Evolutionary conservation across 64 coral and sea anemone species (phyloP).

Genomic region (Montipora capricornis): DNA sequence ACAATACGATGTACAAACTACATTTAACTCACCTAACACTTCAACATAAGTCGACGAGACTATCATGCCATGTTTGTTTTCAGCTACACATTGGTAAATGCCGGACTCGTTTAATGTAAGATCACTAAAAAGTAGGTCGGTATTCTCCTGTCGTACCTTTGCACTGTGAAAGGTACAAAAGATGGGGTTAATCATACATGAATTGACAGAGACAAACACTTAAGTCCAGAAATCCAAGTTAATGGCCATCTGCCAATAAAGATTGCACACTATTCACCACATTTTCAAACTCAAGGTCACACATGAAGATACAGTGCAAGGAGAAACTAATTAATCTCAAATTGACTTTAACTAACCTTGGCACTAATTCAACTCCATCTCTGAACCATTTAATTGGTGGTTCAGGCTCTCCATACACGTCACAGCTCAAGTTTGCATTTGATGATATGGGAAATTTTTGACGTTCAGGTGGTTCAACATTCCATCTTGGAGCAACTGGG

Average conservation of each 20-base stretch:
- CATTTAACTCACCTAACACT: slow-evolving; percentile 11
- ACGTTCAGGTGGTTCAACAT: not conserved
- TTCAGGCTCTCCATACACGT: slow-evolving; percentile 27
- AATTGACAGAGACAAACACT: no score
- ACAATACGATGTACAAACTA: no score
- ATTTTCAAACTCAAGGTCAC: no score
- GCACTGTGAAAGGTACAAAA: not conserved
- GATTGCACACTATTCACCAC: no score
- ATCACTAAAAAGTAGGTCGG: not conserved
- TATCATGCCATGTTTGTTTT: slow-evolving; percentile 36
- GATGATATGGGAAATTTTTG: not conserved
- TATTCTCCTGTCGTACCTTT: not conserved
- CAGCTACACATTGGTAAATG: slow-evolving; percentile 56
- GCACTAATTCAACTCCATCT: not conserved
- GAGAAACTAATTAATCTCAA: no score
- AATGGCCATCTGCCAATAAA: no score
- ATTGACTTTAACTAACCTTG: slow-evolving; percentile 7
- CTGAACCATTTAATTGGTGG: slow-evolving; percentile 33
- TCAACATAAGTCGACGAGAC: slow-evolving; percentile 43
- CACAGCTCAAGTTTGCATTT: slow-evolving; percentile 28
- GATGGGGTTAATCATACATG: not conserved
- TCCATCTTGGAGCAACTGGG: slow-evolving; percentile 55
- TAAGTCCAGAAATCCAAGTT: no score
- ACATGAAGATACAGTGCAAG: no score
- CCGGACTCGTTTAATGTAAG: not conserved